phyloP scores from a whole-genome alignment of 2,113 vertebrate genomes.

The Todiramphus chloris region DNA sequence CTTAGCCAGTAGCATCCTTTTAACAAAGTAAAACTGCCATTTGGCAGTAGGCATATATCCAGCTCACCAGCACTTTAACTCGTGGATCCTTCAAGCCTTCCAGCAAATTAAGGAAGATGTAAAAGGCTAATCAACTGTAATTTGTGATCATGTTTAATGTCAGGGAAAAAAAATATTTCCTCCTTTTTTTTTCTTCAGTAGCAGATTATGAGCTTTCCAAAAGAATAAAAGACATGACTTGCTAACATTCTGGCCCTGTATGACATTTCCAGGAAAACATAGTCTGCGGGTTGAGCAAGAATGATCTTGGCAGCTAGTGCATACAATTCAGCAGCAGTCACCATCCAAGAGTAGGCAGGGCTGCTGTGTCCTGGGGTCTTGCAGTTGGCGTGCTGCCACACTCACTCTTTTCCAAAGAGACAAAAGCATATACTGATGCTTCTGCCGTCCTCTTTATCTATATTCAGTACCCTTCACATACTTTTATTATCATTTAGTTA shows the following conservation, averaged over 20 bases:
- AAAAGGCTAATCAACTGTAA: conserved; percentile 6
- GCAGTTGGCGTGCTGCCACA: background rate
- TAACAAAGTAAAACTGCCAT: background rate
- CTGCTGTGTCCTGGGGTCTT: background rate
- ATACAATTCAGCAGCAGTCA: background rate
- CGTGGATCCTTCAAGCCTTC: background rate
- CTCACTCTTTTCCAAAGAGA: background rate
- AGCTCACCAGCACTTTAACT: background rate
- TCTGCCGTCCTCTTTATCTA: background rate
- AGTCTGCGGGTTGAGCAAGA: background rate
- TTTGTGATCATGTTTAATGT: background rate
- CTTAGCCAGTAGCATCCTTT: background rate
- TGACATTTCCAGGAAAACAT: background rate
- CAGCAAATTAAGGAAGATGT: background rate
- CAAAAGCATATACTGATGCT: background rate
- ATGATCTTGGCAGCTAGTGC: conserved; percentile 2
- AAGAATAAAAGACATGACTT: background rate
- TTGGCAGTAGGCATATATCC: background rate
- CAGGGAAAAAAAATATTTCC: background rate
- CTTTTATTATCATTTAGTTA: background rate
- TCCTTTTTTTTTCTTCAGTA: background rate
- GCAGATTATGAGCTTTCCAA: background rate
- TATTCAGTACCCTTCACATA: background rate
- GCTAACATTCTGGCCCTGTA: background rate
- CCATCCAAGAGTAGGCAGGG: background rate